Evolutionary conservation across 2,113 vertebrate genomes (phyloP).

Genomic region (Sinocyclocheilus anshuiensis): DNA sequence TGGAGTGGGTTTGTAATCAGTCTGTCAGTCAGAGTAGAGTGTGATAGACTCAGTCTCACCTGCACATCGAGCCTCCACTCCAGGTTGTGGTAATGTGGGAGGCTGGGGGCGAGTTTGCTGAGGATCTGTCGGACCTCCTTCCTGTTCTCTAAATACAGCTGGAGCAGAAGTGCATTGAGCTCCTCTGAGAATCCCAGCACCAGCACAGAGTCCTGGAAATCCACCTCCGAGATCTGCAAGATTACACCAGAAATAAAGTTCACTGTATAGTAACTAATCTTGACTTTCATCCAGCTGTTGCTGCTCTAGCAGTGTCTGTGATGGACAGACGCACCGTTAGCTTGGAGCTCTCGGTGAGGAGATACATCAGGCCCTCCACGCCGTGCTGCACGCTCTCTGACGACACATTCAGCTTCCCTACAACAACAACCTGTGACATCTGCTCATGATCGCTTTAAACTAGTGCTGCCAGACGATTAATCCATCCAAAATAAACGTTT

Average conservation of each 20-base stretch:
- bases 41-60: no score
- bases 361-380: slow-evolving; percentile 88
- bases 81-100: slow-evolving; percentile 88
- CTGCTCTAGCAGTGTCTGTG: background rate
- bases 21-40: background rate
- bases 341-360: slow-evolving; percentile 92
- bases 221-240: slow-evolving; percentile 87
- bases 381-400: slow-evolving; percentile 83
- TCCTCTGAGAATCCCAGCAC: slow-evolving; percentile 89
- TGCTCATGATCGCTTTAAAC: background rate
- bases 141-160: slow-evolving; percentile 88
- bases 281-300: background rate
- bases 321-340: slow-evolving; percentile 79
- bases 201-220: slow-evolving; percentile 92
- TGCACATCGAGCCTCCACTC: slow-evolving; percentile 95
- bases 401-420: slow-evolving; percentile 83
- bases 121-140: slow-evolving; percentile 85
- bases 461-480: no score
- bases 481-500: no score
- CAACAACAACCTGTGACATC: background rate
- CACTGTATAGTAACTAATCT: background rate
- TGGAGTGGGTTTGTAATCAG: background rate
- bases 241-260: background rate
- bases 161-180: slow-evolving; percentile 83
- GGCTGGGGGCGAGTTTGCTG: slow-evolving; percentile 76